Conservation (phyloP, 2,113 vertebrate genomes). For the Thamnophis sirtalis region DNA sequence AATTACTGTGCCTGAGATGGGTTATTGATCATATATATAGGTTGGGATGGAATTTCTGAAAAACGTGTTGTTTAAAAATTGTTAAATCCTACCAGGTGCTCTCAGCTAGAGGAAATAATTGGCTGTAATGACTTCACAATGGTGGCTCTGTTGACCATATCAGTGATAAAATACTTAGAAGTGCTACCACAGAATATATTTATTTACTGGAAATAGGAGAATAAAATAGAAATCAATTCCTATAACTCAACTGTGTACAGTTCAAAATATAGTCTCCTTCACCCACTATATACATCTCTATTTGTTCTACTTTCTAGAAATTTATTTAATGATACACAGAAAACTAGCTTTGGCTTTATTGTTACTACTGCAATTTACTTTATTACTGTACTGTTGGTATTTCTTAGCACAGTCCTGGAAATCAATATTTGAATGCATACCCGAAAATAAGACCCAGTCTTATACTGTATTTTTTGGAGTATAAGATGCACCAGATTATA, state of each 20-base stretch:
- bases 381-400: constrained; percentile 75
- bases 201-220: constrained; percentile 79
- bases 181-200: constrained; percentile 68
- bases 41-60: constrained; percentile 45
- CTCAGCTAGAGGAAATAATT: constrained; percentile 42
- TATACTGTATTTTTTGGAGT: too few relatives aligned
- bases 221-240: constrained; percentile 77
- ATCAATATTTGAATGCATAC: constrained; percentile 62
- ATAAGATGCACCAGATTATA: too few relatives aligned
- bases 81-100: constrained; percentile 50
- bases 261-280: constrained; percentile 51
- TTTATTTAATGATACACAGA: constrained; percentile 76
- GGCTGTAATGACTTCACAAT: constrained; percentile 57
- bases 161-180: constrained; percentile 54
- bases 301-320: constrained; percentile 74
- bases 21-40: constrained; percentile 51
- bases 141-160: constrained; percentile 32
- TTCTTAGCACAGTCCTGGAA: constrained; percentile 69
- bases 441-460: too few relatives aligned
- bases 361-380: constrained; percentile 75
- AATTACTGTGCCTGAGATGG: constrained; percentile 40
- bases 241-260: constrained; percentile 69
- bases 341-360: constrained; percentile 68
- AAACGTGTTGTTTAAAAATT: constrained; percentile 48
- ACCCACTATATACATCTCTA: constrained; percentile 73